A percentile compares a stretch with the other conserved stretches of the same genome.
phyloP scores from a whole-genome alignment of 2,113 vertebrate genomes.

The Lagopus muta region DNA sequence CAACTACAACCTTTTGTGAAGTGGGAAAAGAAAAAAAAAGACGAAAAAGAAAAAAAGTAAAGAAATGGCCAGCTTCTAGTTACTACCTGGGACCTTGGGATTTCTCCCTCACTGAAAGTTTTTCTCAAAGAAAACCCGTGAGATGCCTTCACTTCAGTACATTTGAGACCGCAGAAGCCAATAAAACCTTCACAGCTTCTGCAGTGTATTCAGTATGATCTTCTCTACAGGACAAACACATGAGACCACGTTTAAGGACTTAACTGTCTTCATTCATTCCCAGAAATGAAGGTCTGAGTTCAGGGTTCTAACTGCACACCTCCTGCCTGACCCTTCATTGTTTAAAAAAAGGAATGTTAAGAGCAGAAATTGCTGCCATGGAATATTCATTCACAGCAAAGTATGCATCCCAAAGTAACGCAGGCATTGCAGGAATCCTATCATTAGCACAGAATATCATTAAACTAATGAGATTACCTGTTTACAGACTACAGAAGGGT shows the following conservation, averaged over 20 bases:
- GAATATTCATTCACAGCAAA: background rate
- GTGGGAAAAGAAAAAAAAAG: background rate
- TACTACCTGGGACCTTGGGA: background rate
- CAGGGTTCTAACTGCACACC: background rate
- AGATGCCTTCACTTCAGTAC: background rate
- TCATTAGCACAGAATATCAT: background rate
- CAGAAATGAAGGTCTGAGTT: conserved; percentile 24
- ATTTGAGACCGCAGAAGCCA: background rate
- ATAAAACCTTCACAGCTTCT: conserved; percentile 1
- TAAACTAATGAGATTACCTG: conserved; percentile 2
- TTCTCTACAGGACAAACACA: background rate
- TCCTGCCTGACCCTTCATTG: conserved; percentile 13
- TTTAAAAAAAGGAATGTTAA: conserved; percentile 21
- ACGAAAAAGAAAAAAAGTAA: background rate
- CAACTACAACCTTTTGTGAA: background rate
- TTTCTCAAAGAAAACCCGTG: background rate
- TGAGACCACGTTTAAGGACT: background rate
- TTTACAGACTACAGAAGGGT: conserved; percentile 6
- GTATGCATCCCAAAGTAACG: background rate
- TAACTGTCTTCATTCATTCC: conserved; percentile 37
- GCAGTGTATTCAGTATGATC: background rate
- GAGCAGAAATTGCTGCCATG: background rate
- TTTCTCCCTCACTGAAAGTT: background rate
- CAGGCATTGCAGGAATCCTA: background rate
- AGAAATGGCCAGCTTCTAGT: background rate